Percentiles rank a stretch among this genome's conserved stretches.
Evolutionary conservation across 2,888 invertebrate species (phyloP).

Genomic region (Orthosia gothica): DNA sequence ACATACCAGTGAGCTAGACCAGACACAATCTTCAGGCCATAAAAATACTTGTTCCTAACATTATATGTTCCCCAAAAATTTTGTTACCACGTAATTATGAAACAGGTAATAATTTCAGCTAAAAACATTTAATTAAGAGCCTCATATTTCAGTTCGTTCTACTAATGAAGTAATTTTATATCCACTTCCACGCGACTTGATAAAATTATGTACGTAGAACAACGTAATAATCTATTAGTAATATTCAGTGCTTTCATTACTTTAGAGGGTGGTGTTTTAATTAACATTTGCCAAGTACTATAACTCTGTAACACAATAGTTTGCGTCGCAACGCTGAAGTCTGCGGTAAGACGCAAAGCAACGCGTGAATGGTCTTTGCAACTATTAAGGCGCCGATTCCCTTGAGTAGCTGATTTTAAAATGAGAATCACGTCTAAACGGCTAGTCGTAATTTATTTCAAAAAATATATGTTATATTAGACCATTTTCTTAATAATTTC

Average conservation of each 20-base stretch:
- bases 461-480: too few relatives aligned
- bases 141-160: conserved; percentile 16
- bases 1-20: too few relatives aligned
- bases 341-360: background rate
- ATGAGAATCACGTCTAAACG: too few relatives aligned
- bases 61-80: background rate
- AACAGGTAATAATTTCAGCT: conserved; percentile 17
- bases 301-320: background rate
- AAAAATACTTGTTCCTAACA: too few relatives aligned
- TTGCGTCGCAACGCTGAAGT: background rate
- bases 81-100: background rate
- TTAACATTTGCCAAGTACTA: conserved; percentile 17
- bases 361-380: too few relatives aligned
- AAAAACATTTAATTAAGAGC: conserved; percentile 24
- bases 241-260: conserved; percentile 8
- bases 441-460: too few relatives aligned
- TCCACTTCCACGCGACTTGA: conserved; percentile 19
- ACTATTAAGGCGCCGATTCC: too few relatives aligned
- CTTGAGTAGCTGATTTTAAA: too few relatives aligned
- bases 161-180: conserved; percentile 28
- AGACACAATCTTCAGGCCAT: too few relatives aligned
- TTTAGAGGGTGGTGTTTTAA: conserved; percentile 22
- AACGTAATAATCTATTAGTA: conserved; percentile 9
- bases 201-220: conserved; percentile 23
- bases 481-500: too few relatives aligned